These are phyloP conservation scores for Chelonia mydas DNA, from an alignment of 2,797 vertebrate species.

Conservation along the genomic window DNA sequence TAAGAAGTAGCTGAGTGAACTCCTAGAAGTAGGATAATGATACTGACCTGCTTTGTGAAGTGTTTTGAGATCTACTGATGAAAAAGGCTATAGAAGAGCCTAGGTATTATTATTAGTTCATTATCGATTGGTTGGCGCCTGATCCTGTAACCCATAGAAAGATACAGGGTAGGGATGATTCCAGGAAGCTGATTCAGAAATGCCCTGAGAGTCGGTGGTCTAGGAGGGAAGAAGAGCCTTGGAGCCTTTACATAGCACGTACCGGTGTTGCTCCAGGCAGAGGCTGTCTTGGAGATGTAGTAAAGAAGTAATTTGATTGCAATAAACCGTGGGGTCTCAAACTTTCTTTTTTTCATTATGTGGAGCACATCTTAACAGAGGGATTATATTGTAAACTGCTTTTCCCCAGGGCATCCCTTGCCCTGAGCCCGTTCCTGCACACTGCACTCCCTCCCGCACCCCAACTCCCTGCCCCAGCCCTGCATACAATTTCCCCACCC, in stretches of 20 bases:
- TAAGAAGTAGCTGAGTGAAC: not conserved
- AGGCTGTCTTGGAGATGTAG: not conserved
- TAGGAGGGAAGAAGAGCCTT: not conserved
- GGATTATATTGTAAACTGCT: not conserved
- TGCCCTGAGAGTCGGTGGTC: accelerated
- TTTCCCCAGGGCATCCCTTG: not conserved
- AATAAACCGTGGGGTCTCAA: not conserved
- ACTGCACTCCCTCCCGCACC: too few relatives aligned
- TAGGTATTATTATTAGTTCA: not conserved
- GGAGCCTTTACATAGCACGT: not conserved
- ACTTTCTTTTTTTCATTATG: not conserved
- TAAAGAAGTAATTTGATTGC: not conserved
- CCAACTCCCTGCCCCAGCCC: too few relatives aligned
- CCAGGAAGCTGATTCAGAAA: not conserved
- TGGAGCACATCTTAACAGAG: not conserved
- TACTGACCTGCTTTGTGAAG: not conserved
- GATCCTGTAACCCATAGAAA: not conserved
- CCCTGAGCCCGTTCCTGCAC: too few relatives aligned
- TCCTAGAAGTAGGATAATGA: not conserved
- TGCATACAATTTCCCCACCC: too few relatives aligned
- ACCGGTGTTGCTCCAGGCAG: not conserved
- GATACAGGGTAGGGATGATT: not conserved
- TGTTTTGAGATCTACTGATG: not conserved
- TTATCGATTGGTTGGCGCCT: not conserved
- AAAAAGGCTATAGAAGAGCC: not conserved